Evolutionary conservation across 2,888 invertebrate genomes (phyloP).

Genomic region (Zeuzera pyrina): DNA sequence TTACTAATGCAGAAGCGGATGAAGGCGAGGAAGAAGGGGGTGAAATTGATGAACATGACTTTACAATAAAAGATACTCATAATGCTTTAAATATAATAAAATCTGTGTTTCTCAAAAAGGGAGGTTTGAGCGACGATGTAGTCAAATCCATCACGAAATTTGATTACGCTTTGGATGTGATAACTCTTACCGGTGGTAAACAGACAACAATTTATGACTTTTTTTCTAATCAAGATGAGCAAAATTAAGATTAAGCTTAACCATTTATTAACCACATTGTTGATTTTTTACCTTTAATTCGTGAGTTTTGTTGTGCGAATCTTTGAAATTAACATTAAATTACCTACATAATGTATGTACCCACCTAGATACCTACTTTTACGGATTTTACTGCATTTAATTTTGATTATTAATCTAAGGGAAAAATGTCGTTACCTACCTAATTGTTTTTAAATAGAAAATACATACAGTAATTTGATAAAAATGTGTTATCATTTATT

Average conservation of each 20-base stretch:
- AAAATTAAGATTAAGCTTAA: slow-evolving; percentile 16
- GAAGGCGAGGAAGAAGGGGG: slow-evolving; percentile 19
- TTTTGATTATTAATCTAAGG: no score
- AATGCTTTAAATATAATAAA: slow-evolving; percentile 20
- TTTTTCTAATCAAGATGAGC: slow-evolving; percentile 16
- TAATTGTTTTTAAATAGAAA: no score
- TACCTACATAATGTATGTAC: no score
- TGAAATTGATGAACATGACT: slow-evolving; percentile 18
- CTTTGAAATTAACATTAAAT: no score
- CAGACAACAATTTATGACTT: slow-evolving; percentile 20
- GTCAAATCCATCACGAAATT: slow-evolving; percentile 19
- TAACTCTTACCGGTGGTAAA: slow-evolving; percentile 19
- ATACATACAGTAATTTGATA: no score
- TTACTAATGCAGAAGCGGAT: slow-evolving; percentile 17
- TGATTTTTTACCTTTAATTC: no score
- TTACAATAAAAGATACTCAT: slow-evolving; percentile 19
- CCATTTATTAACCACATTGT: slow-evolving; percentile 12
- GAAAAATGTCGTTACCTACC: no score
- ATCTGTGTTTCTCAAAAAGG: slow-evolving; percentile 17
- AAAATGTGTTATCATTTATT: no score
- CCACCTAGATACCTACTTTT: no score
- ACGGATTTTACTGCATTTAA: no score
- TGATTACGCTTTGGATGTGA: slow-evolving; percentile 21
- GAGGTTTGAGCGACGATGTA: slow-evolving; percentile 18
- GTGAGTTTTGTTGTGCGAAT: no score